Base-by-base conservation (phyloP, 2,888 invertebrate genomes). In the Macaria notata region DNA sequence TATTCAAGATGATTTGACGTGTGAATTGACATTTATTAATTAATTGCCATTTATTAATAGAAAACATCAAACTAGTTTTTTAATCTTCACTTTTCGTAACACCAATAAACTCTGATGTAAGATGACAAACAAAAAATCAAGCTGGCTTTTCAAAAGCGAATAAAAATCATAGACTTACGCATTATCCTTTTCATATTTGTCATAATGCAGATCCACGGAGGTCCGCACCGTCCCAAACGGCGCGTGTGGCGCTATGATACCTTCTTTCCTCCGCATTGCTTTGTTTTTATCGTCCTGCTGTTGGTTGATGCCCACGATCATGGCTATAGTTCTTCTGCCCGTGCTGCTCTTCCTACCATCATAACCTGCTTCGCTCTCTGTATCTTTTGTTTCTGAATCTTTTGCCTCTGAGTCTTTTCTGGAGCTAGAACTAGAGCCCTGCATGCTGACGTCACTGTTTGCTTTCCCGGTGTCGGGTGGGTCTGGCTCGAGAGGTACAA, bases 111-210 rank as follows among this genome's bases (percentile, higher is more conserved):
- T 19, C 19, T 19, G 2, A 19, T 2, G 19, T 19, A 19, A 19
- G 19, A 19, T 19, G 19, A 19, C 19, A 19, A 19, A 19, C 19
- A 19, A 19, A 19, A 19, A 19, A 19, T 19, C 19, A 1, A 19
- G 19, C 2, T 19, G 19, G 19, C 19, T 19, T 19, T 19, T 19
- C 19, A 19, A 19, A 19, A 19, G 19, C 19, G 2, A 36, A 36
- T 36, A 1, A 36, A 7, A 31, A 46, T 33, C n/a, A 4, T 31
- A 7, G 46, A 76, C 89, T 89, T 83, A 94, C 94, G 76, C 77
- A 69, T 90, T 84, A 78, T 93, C 93, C 73, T 94, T 94, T 59
- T 87, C 84, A 72, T 83, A 93, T 79, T 92, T 92, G 50, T 92
- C 88, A 70, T 93, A 93, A 31, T 84, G 81, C 44, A 92, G 77